Evolutionary conservation across 2,888 invertebrate genomes (phyloP), one percentile per base, ranked within the genome.

Genomic region (Athalia cordata): DNA sequence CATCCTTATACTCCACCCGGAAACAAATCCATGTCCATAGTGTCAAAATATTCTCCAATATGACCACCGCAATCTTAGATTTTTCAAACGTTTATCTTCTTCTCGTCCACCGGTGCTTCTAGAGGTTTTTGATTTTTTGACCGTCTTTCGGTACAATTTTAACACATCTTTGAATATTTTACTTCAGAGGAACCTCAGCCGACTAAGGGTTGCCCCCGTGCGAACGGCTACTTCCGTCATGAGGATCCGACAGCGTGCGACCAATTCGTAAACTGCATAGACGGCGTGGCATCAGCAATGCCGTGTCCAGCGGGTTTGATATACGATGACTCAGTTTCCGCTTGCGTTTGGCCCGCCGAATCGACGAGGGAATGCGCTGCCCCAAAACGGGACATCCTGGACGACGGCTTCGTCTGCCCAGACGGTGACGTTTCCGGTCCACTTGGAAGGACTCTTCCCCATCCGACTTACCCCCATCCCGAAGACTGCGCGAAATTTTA

Each of bases 401-500:
- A 95, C 77, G 96, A 96, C 81, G 96, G 95, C 3, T 96, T 96
- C 91, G 91, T 93, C 1, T 96, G 96, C 86, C 96, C 96, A 0
- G 93, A 93, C 57, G 95, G 93, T 3, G 93, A 94, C 70, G 93
- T 93, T 3, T 88, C 92, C 82, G 94, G 94, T 0, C 94, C 94
- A 55, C 93, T 93, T 79, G 95, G 95, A 9, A 92, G 94, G 76
- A 92, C 93, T 0, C 91, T 95, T 2, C 95, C 95, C 0, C 95
- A 96, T 89, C 95, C 95, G 0, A 95, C 95, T 0, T 96, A 93
- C 91, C 93, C 95, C 1, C 95, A 96, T 90, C 94, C 95, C 0
- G 94, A 94, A 45, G 95, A 96, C 89, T 96, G 96, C 88, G 94
- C 94, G 87, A 95, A 95, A 87, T 96, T 96, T 91, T 96, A 95